Evolutionary conservation across 1,140 invertebrate genomes (phyloP), one percentile per base, ranked within the genome.

Genomic region (Lamellibrachia luymesi): DNA sequence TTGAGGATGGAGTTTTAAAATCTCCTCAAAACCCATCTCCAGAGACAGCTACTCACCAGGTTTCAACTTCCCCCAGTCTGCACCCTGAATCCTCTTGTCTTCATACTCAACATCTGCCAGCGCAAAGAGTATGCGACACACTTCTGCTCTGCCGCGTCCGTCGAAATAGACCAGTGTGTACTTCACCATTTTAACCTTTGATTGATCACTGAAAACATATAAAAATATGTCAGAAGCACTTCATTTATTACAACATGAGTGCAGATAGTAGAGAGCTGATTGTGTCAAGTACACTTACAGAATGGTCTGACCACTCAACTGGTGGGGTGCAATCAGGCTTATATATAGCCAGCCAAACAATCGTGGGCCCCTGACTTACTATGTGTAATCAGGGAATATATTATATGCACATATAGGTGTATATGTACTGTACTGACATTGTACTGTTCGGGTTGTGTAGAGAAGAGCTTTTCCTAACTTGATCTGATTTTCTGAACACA

Each of bases 41-140:
- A 38, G 17, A 22, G 64, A 80, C 64, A 80, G 64, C 13, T 80
- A 22, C 64, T 93, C 92, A 93, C 94, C 90, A 90, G 92, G 56
- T 93, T 95, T 95, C 8, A 93, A 25, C 56, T 94, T 90, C 8
- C 92, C 93, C 95, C 95, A 95, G 5, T 94, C 93, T 0, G 93
- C 92, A 0, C 50, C n/a, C 50, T 80, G 6, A 50, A 94, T 92
- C 50, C 95, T 90, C 50, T 90, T 80, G 52, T 95, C 95, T 92
- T 94, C 93, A 91, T 93, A 95, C 38, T 94, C 56, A 38, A 93
- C 90, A 13, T 94, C 94, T 22, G 95, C 94, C 6, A 94, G 92
- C 2, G 94, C 94, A 93, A 95, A 95, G 2, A 95, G 13, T 52
- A 95, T 90, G 10, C 95, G 92, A 38, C 92, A 52, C 2, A 94